phyloP scores from a whole-genome alignment of 2,797 vertebrate genomes.

The Galagoides demidoff region DNA sequence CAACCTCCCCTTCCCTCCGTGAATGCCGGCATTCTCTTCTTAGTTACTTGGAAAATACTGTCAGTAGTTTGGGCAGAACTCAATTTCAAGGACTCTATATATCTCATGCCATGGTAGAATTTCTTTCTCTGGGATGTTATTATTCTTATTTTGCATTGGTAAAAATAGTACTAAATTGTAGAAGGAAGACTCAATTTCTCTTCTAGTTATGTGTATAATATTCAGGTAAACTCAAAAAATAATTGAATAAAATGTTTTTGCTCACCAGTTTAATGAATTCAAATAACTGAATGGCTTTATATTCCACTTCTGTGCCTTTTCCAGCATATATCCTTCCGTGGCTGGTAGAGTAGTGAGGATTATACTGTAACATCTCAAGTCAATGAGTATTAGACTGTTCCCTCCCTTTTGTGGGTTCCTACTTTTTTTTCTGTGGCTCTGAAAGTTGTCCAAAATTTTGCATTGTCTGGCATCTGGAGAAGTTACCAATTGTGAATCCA shows the following conservation, averaged over 20 bases:
- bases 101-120: neutral
- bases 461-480: constrained; percentile 3
- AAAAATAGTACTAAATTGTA: neutral
- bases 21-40: neutral
- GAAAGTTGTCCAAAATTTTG: constrained; percentile 45
- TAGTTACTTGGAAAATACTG: neutral
- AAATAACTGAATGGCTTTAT: neutral
- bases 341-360: neutral
- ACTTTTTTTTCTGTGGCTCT: neutral
- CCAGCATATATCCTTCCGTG: neutral
- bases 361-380: neutral
- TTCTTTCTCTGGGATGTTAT: neutral
- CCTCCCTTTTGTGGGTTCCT: neutral
- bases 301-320: neutral
- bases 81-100: neutral
- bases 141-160: neutral
- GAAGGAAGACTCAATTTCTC: neutral
- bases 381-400: neutral
- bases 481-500: neutral
- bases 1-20: neutral
- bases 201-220: neutral
- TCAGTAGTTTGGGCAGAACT: neutral
- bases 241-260: neutral
- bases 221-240: neutral
- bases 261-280: neutral